These are phyloP conservation scores for Thomomys bottae DNA, from an alignment of 2,113 vertebrate genomes.

Conservation along the genomic window DNA sequence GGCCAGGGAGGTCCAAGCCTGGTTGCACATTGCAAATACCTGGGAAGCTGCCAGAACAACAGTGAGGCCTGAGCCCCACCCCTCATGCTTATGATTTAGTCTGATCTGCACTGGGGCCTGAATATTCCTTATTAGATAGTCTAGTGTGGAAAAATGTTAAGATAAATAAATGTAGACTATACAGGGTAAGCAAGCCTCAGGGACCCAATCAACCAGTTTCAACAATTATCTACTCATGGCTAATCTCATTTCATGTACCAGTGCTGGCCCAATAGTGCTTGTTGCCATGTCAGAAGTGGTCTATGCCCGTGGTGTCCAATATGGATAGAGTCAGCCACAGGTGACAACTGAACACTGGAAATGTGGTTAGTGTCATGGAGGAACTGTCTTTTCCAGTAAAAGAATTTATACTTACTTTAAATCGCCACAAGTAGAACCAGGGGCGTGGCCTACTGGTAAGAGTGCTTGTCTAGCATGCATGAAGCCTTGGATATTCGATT, in stretches of 20 bases:
- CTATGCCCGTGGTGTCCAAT: accelerated
- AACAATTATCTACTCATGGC: neutral
- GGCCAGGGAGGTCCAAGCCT: neutral
- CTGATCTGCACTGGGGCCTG: neutral
- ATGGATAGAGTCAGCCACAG: neutral
- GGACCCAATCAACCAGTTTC: neutral
- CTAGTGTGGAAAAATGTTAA: neutral
- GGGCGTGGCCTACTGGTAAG: no score
- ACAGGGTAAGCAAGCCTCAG: neutral
- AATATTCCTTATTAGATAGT: neutral
- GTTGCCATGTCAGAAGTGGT: neutral
- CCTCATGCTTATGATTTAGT: neutral
- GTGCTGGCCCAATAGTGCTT: neutral
- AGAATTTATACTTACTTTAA: neutral
- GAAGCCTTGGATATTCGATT: no score
- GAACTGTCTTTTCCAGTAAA: neutral
- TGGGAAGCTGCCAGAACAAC: neutral
- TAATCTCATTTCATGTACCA: neutral
- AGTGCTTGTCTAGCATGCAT: no score
- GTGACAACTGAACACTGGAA: neutral
- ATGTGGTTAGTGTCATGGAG: neutral
- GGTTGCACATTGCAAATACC: neutral
- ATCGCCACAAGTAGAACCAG: no score
- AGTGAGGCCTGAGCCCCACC: neutral
- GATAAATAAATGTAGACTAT: neutral